Base-by-base conservation (phyloP, 1,140 invertebrate genomes). In the Oppia nitens region DNA sequence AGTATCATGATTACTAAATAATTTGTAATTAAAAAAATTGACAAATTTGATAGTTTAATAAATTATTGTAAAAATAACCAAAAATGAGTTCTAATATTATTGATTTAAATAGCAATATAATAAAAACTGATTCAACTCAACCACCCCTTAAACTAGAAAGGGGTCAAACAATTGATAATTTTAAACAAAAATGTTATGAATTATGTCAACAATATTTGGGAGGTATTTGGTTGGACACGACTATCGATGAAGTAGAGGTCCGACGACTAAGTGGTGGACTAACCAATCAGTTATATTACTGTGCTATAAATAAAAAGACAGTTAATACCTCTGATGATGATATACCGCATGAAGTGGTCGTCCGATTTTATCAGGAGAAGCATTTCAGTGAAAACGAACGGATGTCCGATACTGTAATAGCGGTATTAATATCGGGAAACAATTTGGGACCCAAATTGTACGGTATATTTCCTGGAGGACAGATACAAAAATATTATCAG, bases 281-380 rank as follows among this genome's bases (percentile, higher is more conserved):
- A 11, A 54, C 53, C 11, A 54, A 54, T 45, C 53, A 54, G 32
- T 29, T 54, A 21, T 54, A 54, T 54, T 40, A 40, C 17, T 40
- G 32, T 40, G 32, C 32, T 9, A 40, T 40, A 6, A 40, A 40
- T 40, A 17, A 40, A n/a, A n/a, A n/a, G 6, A n/a, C n/a, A n/a
- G n/a, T n/a, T n/a, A n/a, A n/a, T n/a, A n/a, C n/a, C n/a, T n/a
- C n/a, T n/a, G n/a, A n/a, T n/a, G n/a, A n/a, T n/a, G n/a, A n/a
- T n/a, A 11, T 6, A 26, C 32, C 26, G 17, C n/a, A 20, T 9
- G 53, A 54, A 21, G 53, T 54, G 20, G 53, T 20, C 21, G 28
- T 54, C 4, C 47, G 25, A 26, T 25, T 54, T 6, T 54, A 54
- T 45, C 6, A 17, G 28, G 6, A 6, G 28, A 54, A 54, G 28